Base-by-base conservation (phyloP, 2,797 vertebrate species). In the Mormyrus proboscirostris region DNA sequence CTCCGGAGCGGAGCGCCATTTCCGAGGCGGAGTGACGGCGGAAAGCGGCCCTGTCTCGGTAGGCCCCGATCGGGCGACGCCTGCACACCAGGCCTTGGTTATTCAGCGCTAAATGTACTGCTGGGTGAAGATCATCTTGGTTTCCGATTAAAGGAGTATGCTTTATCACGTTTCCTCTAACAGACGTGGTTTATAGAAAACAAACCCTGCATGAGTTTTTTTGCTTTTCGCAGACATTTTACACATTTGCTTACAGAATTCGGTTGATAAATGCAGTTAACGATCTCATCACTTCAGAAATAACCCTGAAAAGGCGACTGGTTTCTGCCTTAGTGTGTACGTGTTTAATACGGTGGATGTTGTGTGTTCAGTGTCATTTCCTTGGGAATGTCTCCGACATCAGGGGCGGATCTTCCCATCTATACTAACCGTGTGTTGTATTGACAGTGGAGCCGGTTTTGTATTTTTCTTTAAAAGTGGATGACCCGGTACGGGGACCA, bases 11-110 rank as follows among this genome's bases (percentile, higher is more conserved):
- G 90, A 96, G 94, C 96, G 96, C 96, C 96, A 96, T 97, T 96
- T 95, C 94, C 96, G 95, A 96, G 96, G 96, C 94, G 96, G 95
- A 96, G 95, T 94, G 96, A 94, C 94, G 93, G 94, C 94, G 94
- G 57, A 89, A 88, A 88, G 62, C 62, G 62, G 84, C 33, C 38
- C n/a, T 51, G 85, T 25, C 49, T 88, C 59, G 50, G 86, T 47
- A 84, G 88, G 87, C 87, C 55, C 69, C 25, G 82, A 47, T 25
- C 83, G 88, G 93, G 93, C 94, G 92, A 89, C 94, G 94, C 94
- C 95, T 94, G 96, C 93, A 94, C 93, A 93, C 92, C 89, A 79
- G 93, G 94, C 95, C 94, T 95, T 93, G 93, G 94, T 93, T 95
- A 95, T 95, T 95, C 91, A 25, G 76, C 93, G 88, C 92, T 92